Evolutionary conservation across 2,797 vertebrate genomes (phyloP), one percentile per base, ranked within the genome.

Genomic region (Mus spretus): DNA sequence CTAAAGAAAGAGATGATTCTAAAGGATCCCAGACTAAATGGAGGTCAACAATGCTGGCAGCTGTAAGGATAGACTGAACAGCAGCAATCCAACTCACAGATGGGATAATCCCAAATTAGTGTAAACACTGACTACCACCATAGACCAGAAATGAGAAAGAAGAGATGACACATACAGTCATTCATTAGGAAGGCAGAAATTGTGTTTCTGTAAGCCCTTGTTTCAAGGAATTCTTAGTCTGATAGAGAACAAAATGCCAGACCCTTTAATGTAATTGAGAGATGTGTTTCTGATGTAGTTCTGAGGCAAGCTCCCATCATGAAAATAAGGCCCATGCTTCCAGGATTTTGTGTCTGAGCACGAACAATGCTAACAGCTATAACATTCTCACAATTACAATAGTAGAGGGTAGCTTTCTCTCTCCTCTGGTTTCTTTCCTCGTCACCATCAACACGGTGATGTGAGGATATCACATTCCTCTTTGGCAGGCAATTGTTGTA

Each of bases 381-480:
- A 75, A 19, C 70, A 96, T 70, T 15, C 92, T 90, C 75, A 91
- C 26, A 82, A 50, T 10, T 63, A 50, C 19, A 37, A 12, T 9
- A 34, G 1, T 4, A 6, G 5, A 1, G 5, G 6, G 4, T 6
- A 15, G 2, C 47, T 83, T 47, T 84, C 78, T 92, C 89, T 88
- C 89, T 81, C 17, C 26, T 84, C 61, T 0, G 5, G 57, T 92
- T 13, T 78, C 82, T 93, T 81, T 22, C 28, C 13, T 57, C 0
- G 0, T 84, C 86, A n/a, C 63, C 8, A 7, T 63, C 77, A 53
- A 85, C 61, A 22, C 65, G 77, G 81, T n/a, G 55, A 78, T 34
- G 34, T 96, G 88, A 95, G 80, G 78, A 87, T 70, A 96, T 63
- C 84, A 70, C 2, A 0, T 93, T 95, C 94, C 22, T 55, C 83